Conservation (phyloP, 2,888 invertebrate species). For the Tanypteryx hageni region DNA sequence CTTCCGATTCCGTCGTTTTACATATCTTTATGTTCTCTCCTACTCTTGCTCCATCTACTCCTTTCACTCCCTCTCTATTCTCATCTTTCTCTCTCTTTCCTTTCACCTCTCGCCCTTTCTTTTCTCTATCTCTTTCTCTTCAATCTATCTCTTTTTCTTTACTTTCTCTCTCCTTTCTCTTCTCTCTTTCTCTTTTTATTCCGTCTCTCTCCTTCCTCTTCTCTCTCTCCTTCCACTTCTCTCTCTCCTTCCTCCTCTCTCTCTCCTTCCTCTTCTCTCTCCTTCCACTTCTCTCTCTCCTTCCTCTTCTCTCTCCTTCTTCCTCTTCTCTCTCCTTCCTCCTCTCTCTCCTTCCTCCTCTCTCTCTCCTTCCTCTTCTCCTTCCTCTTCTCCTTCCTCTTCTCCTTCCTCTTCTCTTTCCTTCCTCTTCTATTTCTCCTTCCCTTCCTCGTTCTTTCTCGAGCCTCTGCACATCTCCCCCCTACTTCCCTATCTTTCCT, state of each 20-base stretch:
- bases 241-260: not conserved
- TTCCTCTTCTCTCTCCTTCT: not conserved
- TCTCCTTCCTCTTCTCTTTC: not conserved
- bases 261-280: not conserved
- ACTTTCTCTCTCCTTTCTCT: not conserved
- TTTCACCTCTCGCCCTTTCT: not conserved
- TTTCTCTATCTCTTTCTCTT: not conserved
- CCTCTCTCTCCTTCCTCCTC: not conserved
- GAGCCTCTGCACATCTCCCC: no score
- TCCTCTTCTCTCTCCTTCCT: not conserved
- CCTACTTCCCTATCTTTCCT: not conserved
- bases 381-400: not conserved
- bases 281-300: not conserved
- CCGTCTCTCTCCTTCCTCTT: not conserved
- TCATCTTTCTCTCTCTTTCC: not conserved
- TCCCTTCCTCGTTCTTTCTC: not conserved
- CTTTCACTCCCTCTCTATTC: not conserved
- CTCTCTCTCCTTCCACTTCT: not conserved
- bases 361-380: not conserved
- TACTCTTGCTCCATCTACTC: no score
- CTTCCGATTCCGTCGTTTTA: not conserved
- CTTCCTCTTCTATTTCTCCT: not conserved
- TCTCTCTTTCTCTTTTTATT: not conserved
- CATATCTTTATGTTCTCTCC: not conserved
- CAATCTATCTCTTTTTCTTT: not conserved